Evolutionary conservation across 2,113 vertebrate genomes (phyloP).

Genomic region (Ptilonorhynchus violaceus): DNA sequence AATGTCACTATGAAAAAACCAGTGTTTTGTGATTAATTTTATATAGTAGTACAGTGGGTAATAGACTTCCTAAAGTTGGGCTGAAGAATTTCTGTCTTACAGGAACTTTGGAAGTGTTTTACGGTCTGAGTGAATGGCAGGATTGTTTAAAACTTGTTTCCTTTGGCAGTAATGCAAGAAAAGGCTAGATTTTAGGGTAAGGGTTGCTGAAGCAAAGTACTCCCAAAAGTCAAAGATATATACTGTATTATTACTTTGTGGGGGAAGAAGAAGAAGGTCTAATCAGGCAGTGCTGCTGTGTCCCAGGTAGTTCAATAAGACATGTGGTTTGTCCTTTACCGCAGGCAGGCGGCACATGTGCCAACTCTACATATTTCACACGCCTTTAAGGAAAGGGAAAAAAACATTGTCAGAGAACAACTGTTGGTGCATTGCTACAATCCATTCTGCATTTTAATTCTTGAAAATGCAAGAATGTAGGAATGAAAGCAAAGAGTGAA

Average conservation of each 20-base stretch:
- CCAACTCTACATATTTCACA: neutral
- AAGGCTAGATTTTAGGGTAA: neutral
- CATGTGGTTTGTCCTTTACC: neutral
- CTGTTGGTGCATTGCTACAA: neutral
- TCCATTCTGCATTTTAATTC: neutral
- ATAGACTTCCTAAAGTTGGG: neutral
- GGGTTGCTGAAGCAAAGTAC: neutral
- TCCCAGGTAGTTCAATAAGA: neutral
- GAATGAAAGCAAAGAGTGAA: neutral
- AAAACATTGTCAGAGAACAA: neutral
- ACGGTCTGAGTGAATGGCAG: neutral
- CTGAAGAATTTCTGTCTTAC: neutral
- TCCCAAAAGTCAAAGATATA: neutral
- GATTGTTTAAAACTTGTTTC: neutral
- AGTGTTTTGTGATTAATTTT: neutral
- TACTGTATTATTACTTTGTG: neutral
- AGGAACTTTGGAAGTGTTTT: neutral
- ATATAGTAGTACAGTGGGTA: neutral
- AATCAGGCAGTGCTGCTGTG: neutral
- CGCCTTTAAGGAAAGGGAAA: accelerated
- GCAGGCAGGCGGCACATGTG: neutral
- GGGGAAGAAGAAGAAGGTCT: neutral
- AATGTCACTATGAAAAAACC: neutral
- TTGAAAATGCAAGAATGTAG: neutral
- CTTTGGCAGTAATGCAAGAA: neutral